Percentiles rank a stretch among this genome's conserved stretches.
Evolutionary conservation across 2,888 invertebrate species (phyloP).

Genomic region (Exocentrus adspersus): DNA sequence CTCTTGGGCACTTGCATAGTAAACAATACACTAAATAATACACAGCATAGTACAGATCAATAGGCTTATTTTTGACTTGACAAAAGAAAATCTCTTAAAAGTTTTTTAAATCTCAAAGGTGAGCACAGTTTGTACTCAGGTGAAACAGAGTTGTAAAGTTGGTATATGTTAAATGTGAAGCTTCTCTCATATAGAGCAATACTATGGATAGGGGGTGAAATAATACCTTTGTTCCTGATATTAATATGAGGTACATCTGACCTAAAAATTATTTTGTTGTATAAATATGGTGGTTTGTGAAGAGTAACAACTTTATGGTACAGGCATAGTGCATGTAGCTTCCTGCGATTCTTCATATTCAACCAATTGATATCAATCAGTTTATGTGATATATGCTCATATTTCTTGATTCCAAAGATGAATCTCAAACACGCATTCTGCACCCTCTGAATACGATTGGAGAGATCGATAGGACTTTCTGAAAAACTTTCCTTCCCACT

Average conservation of each 20-base stretch:
- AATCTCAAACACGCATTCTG: too few species aligned
- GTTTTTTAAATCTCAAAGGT: too few species aligned
- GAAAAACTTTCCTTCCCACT: too few species aligned
- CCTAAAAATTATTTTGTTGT: background rate
- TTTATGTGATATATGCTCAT: background rate
- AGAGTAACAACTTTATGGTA: background rate
- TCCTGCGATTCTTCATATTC: background rate
- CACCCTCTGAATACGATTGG: background rate
- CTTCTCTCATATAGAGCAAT: background rate
- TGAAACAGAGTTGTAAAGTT: background rate
- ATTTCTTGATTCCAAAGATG: background rate
- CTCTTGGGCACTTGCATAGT: too few species aligned
- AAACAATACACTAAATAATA: too few species aligned
- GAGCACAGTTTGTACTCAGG: too few species aligned
- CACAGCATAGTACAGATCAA: too few species aligned
- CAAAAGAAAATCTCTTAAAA: too few species aligned
- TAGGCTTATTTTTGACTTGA: too few species aligned
- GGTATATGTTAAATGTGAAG: background rate
- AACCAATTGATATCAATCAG: too few species aligned
- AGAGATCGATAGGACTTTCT: too few species aligned
- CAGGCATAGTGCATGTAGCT: background rate
- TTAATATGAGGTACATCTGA: background rate
- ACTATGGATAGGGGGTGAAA: background rate
- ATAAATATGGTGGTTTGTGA: background rate
- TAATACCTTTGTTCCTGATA: background rate